Evolutionary conservation across 2,797 vertebrate genomes (phyloP).

Genomic region (Euthynnus affinis): DNA sequence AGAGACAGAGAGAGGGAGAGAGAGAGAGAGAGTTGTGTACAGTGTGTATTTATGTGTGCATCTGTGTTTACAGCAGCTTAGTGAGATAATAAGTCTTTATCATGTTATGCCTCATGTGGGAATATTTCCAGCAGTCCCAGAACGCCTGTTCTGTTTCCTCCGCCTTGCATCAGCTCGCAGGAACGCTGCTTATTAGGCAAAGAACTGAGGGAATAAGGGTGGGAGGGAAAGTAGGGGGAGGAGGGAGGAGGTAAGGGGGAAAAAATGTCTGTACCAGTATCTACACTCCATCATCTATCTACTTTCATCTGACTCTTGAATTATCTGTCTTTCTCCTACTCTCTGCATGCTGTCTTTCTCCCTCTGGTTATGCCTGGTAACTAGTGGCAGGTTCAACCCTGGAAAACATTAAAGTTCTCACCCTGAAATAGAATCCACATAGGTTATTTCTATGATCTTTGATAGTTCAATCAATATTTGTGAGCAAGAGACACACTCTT

Average conservation of each 20-base stretch:
- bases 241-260: slow-evolving; percentile 34
- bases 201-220: slow-evolving; percentile 84
- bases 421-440: slow-evolving; percentile 79
- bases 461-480: slow-evolving; percentile 78
- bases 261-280: slow-evolving; percentile 77
- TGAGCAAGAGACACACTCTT: slow-evolving; percentile 58
- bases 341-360: slow-evolving; percentile 60
- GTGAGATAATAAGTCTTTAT: slow-evolving; percentile 88
- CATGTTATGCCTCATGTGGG: slow-evolving; percentile 86
- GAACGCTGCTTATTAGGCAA: slow-evolving; percentile 89
- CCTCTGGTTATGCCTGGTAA: slow-evolving; percentile 77
- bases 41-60: slow-evolving; percentile 75
- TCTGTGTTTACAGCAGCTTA: slow-evolving; percentile 87
- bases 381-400: slow-evolving; percentile 76
- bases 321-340: slow-evolving; percentile 72
- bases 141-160: slow-evolving; percentile 87
- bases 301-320: slow-evolving; percentile 84
- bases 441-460: slow-evolving; percentile 73
- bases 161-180: slow-evolving; percentile 88
- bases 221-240: slow-evolving; percentile 64
- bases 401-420: slow-evolving; percentile 80
- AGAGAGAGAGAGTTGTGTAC: slow-evolving; percentile 64
- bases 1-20: background rate
- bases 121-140: slow-evolving; percentile 87
- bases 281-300: slow-evolving; percentile 80